These are phyloP conservation scores for Bubo blakistoni DNA, from an alignment of 2,113 vertebrate species.

Conservation along the genomic window DNA sequence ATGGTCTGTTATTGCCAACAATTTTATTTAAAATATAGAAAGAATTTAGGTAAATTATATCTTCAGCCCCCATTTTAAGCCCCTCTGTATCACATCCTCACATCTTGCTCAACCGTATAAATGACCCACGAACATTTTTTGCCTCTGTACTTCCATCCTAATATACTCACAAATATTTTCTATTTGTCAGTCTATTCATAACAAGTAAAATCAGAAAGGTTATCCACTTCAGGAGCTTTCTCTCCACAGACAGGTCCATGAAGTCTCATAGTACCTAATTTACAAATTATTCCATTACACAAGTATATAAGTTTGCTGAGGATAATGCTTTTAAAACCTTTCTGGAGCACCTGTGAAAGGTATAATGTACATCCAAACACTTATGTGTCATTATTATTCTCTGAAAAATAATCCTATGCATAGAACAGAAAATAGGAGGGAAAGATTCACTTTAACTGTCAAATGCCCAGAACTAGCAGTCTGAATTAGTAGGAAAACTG, in stretches of 20 bases:
- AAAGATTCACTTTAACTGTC: background rate
- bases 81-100: background rate
- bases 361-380: background rate
- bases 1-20: background rate
- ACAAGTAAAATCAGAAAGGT: background rate
- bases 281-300: background rate
- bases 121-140: background rate
- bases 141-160: background rate
- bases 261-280: background rate
- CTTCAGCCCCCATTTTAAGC: background rate
- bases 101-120: accelerated
- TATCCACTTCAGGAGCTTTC: background rate
- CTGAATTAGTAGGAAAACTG: background rate
- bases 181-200: background rate
- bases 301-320: background rate
- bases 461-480: background rate
- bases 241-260: background rate
- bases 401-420: background rate
- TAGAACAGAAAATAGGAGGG: background rate
- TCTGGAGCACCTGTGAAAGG: background rate
- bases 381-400: background rate
- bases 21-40: background rate
- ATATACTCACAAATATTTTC: background rate
- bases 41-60: background rate
- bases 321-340: background rate